Conservation (phyloP, 2,888 invertebrate species). For the Hypena proboscidalis region DNA sequence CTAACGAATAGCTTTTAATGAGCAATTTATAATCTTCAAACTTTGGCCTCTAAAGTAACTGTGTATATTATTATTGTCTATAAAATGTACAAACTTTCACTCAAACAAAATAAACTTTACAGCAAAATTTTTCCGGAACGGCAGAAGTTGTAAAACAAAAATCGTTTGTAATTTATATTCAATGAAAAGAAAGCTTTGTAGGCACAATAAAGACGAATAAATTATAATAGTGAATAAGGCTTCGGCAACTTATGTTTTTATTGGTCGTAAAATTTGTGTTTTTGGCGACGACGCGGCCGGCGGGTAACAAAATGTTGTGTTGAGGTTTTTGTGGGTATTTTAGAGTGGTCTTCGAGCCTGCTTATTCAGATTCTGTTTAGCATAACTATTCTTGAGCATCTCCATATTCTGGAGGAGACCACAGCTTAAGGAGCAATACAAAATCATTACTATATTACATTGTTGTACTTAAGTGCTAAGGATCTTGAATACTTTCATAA, state of each 20-base stretch:
- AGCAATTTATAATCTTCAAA: slow-evolving; percentile 15
- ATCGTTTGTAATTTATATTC: slow-evolving; percentile 24
- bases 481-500: too few relatives aligned
- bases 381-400: too few relatives aligned
- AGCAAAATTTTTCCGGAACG: slow-evolving; percentile 9
- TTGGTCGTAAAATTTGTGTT: slow-evolving; percentile 16
- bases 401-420: too few relatives aligned
- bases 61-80: slow-evolving; percentile 15
- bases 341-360: too few relatives aligned
- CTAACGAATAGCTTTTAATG: slow-evolving; percentile 2
- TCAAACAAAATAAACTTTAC: slow-evolving; percentile 24
- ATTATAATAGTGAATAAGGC: slow-evolving; percentile 21
- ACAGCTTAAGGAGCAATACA: too few relatives aligned
- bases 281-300: slow-evolving; percentile 11
- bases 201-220: slow-evolving; percentile 21
- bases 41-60: slow-evolving; percentile 10
- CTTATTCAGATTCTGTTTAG: too few relatives aligned
- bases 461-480: too few relatives aligned
- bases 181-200: slow-evolving; percentile 18
- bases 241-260: slow-evolving; percentile 9
- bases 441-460: too few relatives aligned
- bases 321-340: too few relatives aligned
- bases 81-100: slow-evolving; percentile 15
- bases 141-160: slow-evolving; percentile 22
- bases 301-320: too few relatives aligned